Conservation (phyloP, 2,888 invertebrate species). For the Hartigia nigra region DNA sequence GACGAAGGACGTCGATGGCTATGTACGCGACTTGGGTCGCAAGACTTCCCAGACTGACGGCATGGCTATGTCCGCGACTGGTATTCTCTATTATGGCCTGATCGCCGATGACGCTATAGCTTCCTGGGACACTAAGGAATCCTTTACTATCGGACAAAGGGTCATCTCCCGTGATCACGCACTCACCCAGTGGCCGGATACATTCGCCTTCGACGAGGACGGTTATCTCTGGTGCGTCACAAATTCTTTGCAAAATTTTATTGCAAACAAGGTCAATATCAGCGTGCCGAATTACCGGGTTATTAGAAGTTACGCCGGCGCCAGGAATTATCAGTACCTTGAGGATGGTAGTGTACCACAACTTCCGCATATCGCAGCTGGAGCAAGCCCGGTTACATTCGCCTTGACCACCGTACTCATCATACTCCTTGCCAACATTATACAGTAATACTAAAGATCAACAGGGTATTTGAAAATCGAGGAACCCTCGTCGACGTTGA, state of each 20-base stretch:
- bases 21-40: conserved; percentile 72
- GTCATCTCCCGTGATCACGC: conserved; percentile 76
- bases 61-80: conserved; percentile 79
- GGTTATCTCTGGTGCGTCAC: conserved; percentile 76
- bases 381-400: conserved; percentile 36
- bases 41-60: conserved; percentile 79
- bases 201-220: conserved; percentile 75
- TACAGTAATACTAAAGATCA: conserved; percentile 23
- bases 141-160: conserved; percentile 71
- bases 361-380: conserved; percentile 43
- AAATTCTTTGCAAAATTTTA: conserved; percentile 77
- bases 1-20: conserved; percentile 56
- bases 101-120: conserved; percentile 77
- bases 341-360: conserved; percentile 49
- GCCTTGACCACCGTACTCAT: conserved; percentile 32
- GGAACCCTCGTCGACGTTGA: too few relatives aligned
- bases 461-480: too few relatives aligned
- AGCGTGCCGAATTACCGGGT: conserved; percentile 77
- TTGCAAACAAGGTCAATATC: conserved; percentile 71
- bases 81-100: conserved; percentile 77
- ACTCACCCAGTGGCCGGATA: conserved; percentile 80
- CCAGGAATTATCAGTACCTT: conserved; percentile 74
- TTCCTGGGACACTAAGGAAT: conserved; percentile 76
- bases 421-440: conserved; percentile 32
- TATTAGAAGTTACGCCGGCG: conserved; percentile 69